A percentile compares a stretch with the other conserved stretches of the same genome.
These are phyloP conservation scores for Apodemus agrarius DNA, from an alignment of 2,797 vertebrate species.

Conservation along the genomic window DNA sequence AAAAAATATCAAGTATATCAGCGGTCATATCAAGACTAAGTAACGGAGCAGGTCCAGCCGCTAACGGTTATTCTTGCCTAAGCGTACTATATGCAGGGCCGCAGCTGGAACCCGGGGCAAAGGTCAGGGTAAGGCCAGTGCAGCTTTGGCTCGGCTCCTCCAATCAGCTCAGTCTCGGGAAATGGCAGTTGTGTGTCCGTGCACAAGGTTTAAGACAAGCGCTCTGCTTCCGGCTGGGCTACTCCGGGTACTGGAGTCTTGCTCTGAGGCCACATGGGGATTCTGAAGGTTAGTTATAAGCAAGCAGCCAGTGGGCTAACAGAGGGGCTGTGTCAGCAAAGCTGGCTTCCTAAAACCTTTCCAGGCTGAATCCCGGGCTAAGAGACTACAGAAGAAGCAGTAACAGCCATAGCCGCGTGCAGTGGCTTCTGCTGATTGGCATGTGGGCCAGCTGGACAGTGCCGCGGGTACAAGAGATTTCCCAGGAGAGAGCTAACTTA, in stretches of 20 bases:
- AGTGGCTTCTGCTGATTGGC: background rate
- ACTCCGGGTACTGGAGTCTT: background rate
- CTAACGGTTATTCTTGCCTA: background rate
- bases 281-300: background rate
- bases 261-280: background rate
- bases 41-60: background rate
- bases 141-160: background rate
- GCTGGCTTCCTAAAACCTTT: background rate
- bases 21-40: background rate
- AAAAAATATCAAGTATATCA: background rate
- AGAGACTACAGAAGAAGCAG: background rate
- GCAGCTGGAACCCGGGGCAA: background rate
- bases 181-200: background rate
- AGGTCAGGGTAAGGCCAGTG: background rate
- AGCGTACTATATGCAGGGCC: rapidly evolving
- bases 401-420: background rate
- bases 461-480: background rate
- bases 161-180: background rate
- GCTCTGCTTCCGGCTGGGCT: background rate
- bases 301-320: background rate
- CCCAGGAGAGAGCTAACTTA: background rate
- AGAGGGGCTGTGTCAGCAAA: background rate
- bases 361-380: background rate
- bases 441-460: rapidly evolving
- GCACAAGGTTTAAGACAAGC: background rate